A percentile compares a stretch with the other conserved stretches of the same genome.
phyloP scores from a whole-genome alignment of 2,888 invertebrate genomes.

The Malacosoma neustria region DNA sequence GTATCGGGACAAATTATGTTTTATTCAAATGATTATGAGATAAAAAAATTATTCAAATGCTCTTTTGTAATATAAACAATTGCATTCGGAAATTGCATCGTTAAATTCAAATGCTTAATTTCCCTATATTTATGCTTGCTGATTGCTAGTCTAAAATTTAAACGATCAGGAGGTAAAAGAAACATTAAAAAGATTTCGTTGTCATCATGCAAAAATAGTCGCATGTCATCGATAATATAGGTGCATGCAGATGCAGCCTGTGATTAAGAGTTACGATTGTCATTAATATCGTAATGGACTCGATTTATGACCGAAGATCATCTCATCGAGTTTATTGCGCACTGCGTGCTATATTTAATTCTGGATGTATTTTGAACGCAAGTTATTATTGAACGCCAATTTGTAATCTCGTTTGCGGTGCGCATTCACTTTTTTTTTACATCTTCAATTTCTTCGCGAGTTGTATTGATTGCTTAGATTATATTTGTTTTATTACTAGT shows the following conservation, averaged over 20 bases:
- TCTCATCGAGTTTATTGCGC: conserved; percentile 43
- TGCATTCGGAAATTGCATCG: no score
- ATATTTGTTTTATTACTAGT: conserved; percentile 12
- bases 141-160: no score
- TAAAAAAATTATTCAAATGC: no score
- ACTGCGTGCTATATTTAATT: conserved; percentile 35
- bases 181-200: conserved; percentile 19
- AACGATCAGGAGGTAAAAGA: no score
- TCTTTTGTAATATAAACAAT: no score
- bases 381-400: conserved; percentile 33
- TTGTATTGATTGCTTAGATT: conserved; percentile 12
- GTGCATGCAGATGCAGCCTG: conserved; percentile 39
- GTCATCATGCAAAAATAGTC: conserved; percentile 21
- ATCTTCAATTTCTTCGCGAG: conserved; percentile 4
- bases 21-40: no score
- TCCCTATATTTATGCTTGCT: no score
- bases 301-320: conserved; percentile 55
- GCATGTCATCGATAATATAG: conserved; percentile 20
- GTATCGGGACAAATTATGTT: neutral
- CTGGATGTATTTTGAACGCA: conserved; percentile 30
- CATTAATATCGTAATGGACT: conserved; percentile 60
- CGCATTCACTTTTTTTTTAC: conserved; percentile 17
- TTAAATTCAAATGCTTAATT: no score
- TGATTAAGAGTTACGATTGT: conserved; percentile 62
- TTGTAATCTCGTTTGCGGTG: conserved; percentile 32